Conservation (phyloP, 2,797 vertebrate species). For the Notoglanidium macrostoma region DNA sequence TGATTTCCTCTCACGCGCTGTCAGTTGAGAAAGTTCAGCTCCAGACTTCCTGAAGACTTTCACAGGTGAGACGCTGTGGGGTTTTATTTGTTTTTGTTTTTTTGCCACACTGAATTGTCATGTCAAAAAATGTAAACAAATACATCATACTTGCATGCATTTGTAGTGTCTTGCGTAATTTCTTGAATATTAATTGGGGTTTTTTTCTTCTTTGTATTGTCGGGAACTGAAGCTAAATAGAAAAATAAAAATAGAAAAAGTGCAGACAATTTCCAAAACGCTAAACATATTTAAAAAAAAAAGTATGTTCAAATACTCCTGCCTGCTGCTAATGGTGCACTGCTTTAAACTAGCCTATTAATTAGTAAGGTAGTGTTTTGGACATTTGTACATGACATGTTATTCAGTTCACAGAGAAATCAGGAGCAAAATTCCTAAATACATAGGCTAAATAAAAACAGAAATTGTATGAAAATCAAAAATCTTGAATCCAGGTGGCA, state of each 20-base stretch:
- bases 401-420: neutral
- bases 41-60: neutral
- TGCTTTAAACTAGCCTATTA: neutral
- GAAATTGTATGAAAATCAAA: neutral
- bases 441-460: neutral
- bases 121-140: neutral
- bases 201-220: neutral
- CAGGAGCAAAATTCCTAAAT: neutral
- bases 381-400: neutral
- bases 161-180: neutral
- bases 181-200: neutral
- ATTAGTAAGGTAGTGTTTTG: neutral
- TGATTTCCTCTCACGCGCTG: neutral
- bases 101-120: neutral
- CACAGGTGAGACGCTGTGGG: slow-evolving; percentile 1
- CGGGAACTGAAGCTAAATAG: neutral
- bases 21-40: neutral
- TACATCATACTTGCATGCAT: neutral
- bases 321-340: neutral
- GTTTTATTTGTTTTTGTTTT: neutral
- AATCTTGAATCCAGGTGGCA: neutral
- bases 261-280: neutral
- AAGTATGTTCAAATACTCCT: neutral
- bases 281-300: neutral
- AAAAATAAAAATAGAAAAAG: neutral